Base-by-base conservation (phyloP, 2,113 vertebrate species). In the Mungos mungo region DNA sequence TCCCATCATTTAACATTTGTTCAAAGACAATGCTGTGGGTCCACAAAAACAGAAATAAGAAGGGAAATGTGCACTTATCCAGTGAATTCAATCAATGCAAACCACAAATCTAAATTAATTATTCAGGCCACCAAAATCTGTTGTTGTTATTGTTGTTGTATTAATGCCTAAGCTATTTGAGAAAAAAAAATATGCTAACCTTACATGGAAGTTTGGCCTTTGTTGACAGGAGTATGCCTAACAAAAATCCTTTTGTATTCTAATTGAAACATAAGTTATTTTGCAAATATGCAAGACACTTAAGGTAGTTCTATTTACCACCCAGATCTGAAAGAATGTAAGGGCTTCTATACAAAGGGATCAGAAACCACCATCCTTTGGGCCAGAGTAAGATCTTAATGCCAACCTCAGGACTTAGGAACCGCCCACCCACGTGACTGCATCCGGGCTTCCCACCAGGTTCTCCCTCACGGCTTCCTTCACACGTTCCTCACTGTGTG, bases 21-120 rank as follows among this genome's bases (percentile, higher is more conserved):
- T 95, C 92, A 93, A 94, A 86, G 31, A 83, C 45, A 82, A 60
- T 93, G n/a, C 27, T 96, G 18, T 69, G 38, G 31, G 38, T 95
- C 65, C 84, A 93, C 4, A 57, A 60, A 52, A 88, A 4, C 13
- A 96, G 27, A 66, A 66, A 77, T 31, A 77, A 93, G 84, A 85
- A 80, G 31, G 86, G 47, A 88, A 97, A 85, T 83, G 35, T 90
- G 31, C 45, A 88, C 45, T 96, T 95, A 79, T 3, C 27, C 21
- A 66, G n/a, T 81, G 66, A 97, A 92, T 50, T 88, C 83, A 77
- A 82, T 93, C 80, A 94, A 60, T 93, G 74, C 14, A 93, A 91
- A 85, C 38, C 31, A 5, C 50, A 93, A 77, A 89, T 91, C n/a
- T 87, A 65, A 95, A 96, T 96, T 97, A 97, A 96, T 97, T 96